Evolutionary conservation across 2,797 vertebrate species (phyloP).

Genomic region (Molossus molossus): DNA sequence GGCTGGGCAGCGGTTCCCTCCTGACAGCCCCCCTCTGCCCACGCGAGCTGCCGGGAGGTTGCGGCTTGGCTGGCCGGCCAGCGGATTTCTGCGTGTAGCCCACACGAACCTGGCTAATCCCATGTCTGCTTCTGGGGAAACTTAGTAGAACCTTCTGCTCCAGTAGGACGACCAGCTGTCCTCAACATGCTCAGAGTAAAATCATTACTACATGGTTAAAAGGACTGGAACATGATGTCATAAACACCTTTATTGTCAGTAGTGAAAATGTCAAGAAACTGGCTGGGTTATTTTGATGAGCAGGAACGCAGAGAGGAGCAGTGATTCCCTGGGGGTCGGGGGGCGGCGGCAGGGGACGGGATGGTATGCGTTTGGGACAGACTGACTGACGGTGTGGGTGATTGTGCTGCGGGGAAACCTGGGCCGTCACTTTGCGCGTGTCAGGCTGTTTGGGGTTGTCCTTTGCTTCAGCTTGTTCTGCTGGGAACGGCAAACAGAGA

Average conservation of each 20-base stretch:
- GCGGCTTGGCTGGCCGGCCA: fast-evolving
- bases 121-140: not conserved
- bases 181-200: fast-evolving
- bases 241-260: not conserved
- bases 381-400: fast-evolving
- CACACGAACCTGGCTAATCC: not conserved
- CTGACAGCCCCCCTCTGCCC: fast-evolving
- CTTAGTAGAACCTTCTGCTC: not conserved
- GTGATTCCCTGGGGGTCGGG: fast-evolving
- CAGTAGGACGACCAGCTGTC: not conserved
- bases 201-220: not conserved
- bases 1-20: not conserved
- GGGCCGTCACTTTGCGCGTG: not conserved
- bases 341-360: not conserved
- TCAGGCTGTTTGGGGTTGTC: not conserved
- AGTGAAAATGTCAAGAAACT: not conserved
- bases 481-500: not conserved
- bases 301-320: fast-evolving
- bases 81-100: not conserved
- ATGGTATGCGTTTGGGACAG: not conserved
- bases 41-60: fast-evolving
- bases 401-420: not conserved
- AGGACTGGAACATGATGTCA: not conserved
- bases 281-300: not conserved
- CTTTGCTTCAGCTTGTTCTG: not conserved